Conservation (phyloP, 2,888 invertebrate species). For the Sphaerophoria taeniata region DNA sequence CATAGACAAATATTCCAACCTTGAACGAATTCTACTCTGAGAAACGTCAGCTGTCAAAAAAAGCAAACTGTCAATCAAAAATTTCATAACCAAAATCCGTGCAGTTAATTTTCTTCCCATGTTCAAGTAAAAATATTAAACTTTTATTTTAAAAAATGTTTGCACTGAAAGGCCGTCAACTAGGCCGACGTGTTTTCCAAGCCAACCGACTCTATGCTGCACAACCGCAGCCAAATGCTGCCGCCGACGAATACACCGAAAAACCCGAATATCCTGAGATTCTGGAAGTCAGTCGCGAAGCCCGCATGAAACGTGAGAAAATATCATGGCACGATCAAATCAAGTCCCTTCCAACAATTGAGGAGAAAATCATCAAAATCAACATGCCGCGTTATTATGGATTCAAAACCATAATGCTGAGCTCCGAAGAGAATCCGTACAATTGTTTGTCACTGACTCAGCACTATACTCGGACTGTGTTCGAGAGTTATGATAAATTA, state of each 20-base stretch:
- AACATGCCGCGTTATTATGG: conserved; percentile 94
- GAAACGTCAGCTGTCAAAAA: conserved; percentile 34
- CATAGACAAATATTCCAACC: too few species aligned
- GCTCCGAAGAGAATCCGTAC: conserved; percentile 86
- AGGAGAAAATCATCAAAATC: conserved; percentile 92
- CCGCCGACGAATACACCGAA: conserved; percentile 76
- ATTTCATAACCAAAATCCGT: conserved; percentile 66
- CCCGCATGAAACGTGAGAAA: conserved; percentile 83
- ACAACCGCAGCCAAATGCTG: conserved; percentile 12
- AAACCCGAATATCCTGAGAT: conserved; percentile 79
- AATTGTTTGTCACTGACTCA: conserved; percentile 88
- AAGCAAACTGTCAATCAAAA: not conserved
- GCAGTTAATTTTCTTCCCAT: conserved; percentile 5
- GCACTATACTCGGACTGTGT: conserved; percentile 90
- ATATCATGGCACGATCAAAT: conserved; percentile 85
- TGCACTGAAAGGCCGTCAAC: conserved; percentile 22
- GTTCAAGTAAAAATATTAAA: not conserved
- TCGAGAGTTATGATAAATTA: conserved; percentile 84
- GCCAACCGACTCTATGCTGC: conserved; percentile 30
- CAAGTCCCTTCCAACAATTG: conserved; percentile 87
- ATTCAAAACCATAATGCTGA: conserved; percentile 86
- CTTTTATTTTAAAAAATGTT: conserved; percentile 42
- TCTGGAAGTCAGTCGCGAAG: conserved; percentile 84
- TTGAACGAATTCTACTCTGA: too few species aligned
- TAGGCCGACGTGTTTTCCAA: not conserved